A percentile compares a stretch with the other conserved stretches of the same genome.
phyloP scores from a whole-genome alignment of 1,140 invertebrate genomes.

The Yoshiicerus persimilis region DNA sequence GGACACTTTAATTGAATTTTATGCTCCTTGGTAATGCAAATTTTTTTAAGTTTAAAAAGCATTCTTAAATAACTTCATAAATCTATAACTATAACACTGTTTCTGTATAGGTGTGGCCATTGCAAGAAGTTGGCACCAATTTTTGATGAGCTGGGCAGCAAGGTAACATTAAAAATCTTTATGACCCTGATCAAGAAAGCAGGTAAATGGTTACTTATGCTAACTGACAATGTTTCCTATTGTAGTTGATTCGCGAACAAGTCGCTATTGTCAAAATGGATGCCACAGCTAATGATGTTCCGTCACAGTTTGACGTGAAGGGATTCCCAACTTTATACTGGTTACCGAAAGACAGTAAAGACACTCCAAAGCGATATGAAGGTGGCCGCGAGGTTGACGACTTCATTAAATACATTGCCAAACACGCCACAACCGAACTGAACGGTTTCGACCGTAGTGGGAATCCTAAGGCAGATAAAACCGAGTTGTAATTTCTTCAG shows the following conservation, averaged over 20 bases:
- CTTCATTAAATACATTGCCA: constrained; percentile 94
- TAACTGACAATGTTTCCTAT: neutral
- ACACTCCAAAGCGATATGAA: constrained; percentile 86
- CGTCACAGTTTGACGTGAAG: constrained; percentile 83
- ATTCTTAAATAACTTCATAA: neutral
- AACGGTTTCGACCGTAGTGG: constrained; percentile 86
- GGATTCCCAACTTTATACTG: constrained; percentile 98
- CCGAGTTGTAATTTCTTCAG: constrained; percentile 43
- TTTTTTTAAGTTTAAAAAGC: too few species aligned
- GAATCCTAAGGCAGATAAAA: constrained; percentile 71
- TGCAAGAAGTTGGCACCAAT: constrained; percentile 94
- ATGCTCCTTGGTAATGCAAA: constrained; percentile 79
- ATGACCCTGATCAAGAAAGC: neutral
- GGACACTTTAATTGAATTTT: constrained; percentile 96
- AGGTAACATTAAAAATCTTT: constrained; percentile 59
- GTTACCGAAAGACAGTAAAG: constrained; percentile 81
- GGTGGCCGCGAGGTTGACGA: constrained; percentile 92
- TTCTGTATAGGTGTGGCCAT: constrained; percentile 74
- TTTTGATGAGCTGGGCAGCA: constrained; percentile 91
- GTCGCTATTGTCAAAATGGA: constrained; percentile 97
- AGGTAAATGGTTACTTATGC: too few species aligned
- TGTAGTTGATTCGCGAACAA: constrained; percentile 78
- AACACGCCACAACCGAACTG: constrained; percentile 85
- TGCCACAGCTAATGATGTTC: constrained; percentile 97
- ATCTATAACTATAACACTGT: neutral